These are phyloP conservation scores for Drosophila rubida DNA, from an alignment of 2,888 invertebrate genomes.

Conservation along the genomic window DNA sequence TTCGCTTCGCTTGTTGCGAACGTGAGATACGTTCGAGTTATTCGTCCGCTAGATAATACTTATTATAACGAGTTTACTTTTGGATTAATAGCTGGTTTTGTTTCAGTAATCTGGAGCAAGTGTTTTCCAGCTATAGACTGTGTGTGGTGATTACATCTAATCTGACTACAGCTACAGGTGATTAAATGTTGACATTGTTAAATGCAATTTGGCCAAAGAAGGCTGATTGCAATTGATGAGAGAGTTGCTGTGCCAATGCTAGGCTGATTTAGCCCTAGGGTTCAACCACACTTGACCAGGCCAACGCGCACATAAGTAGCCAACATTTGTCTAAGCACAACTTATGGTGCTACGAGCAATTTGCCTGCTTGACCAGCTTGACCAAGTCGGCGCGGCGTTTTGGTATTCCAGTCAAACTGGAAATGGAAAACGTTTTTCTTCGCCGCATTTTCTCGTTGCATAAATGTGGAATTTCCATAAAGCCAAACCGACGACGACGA, in stretches of 20 bases:
- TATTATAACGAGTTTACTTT: slow-evolving; percentile 21
- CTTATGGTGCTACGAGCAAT: slow-evolving; percentile 39
- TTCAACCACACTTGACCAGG: slow-evolving; percentile 28
- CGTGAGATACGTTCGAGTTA: slow-evolving; percentile 38
- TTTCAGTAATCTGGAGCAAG: slow-evolving; percentile 29
- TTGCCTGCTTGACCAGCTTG: slow-evolving; percentile 64
- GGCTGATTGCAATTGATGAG: background rate
- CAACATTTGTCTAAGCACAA: slow-evolving; percentile 3
- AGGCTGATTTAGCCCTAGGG: slow-evolving; percentile 12
- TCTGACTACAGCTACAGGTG: slow-evolving; percentile 7
- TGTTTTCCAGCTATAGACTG: background rate
- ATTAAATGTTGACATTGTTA: slow-evolving; percentile 15
- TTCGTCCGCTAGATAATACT: slow-evolving; percentile 32
- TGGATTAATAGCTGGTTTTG: slow-evolving; percentile 1
- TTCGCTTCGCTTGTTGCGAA: slow-evolving; percentile 15
- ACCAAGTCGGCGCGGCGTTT: slow-evolving; percentile 39
- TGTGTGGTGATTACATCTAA: slow-evolving; percentile 11
- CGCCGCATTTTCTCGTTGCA: slow-evolving; percentile 72
- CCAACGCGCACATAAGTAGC: slow-evolving; percentile 9
- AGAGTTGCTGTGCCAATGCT: background rate
- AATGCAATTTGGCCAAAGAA: background rate
- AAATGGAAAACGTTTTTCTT: slow-evolving; percentile 67
- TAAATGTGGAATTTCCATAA: slow-evolving; percentile 78
- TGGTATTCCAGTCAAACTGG: slow-evolving; percentile 71
- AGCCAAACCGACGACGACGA: slow-evolving; percentile 19